A percentile compares a stretch with the other conserved stretches of the same genome.
Evolutionary conservation across 2,888 invertebrate genomes (phyloP).

Genomic region (Agonopterix alstromeriana): DNA sequence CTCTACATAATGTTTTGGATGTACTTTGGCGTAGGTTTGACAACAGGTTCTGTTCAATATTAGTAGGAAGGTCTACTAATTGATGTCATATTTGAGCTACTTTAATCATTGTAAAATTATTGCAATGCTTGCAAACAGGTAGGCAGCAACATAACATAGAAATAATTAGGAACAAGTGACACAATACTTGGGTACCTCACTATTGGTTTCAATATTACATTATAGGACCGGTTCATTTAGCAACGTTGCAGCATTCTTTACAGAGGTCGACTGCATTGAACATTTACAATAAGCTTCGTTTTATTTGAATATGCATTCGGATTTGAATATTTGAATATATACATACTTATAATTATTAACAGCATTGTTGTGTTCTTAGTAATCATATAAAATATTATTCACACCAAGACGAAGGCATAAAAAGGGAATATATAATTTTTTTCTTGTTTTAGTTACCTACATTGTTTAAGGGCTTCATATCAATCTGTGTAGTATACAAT

Average conservation of each 20-base stretch:
- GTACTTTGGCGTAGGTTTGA: no score
- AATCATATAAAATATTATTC: no score
- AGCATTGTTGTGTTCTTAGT: no score
- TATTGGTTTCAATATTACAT: conserved; percentile 27
- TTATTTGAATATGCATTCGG: conserved; percentile 1
- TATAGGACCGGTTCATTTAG: conserved; percentile 36
- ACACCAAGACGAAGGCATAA: no score
- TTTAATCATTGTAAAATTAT: not conserved
- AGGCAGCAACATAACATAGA: not conserved
- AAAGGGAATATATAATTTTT: no score
- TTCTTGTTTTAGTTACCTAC: no score
- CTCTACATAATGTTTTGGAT: no score
- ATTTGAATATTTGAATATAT: not conserved
- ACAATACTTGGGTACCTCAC: not conserved
- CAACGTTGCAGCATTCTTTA: conserved; percentile 33
- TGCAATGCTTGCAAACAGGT: conserved; percentile 1
- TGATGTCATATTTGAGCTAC: not conserved
- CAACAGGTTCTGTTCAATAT: no score
- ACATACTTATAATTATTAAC: no score
- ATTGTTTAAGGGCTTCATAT: no score
- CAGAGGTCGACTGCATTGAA: conserved; percentile 32
- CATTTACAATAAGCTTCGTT: conserved; percentile 14
- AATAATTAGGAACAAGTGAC: not conserved
- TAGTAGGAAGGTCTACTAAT: no score
- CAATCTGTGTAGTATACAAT: no score